Conservation (phyloP, 2,888 invertebrate species). For the Scaptodrosophila latifasciaeformis region DNA sequence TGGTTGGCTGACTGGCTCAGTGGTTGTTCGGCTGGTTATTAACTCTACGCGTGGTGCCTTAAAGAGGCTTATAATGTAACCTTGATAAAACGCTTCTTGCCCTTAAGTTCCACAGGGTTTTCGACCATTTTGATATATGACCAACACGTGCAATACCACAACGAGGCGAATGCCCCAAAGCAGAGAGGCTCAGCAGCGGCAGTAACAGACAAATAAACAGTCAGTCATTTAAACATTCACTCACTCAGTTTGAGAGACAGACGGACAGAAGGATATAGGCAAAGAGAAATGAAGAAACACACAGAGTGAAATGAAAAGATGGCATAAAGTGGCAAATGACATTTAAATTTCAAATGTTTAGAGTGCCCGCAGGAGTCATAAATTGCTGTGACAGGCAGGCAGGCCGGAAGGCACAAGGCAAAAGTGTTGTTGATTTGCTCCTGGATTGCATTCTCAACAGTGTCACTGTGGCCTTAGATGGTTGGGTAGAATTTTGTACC, state of each 20-base stretch:
- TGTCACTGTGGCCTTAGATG: not conserved
- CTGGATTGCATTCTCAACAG: too few species aligned
- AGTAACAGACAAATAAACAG: too few species aligned
- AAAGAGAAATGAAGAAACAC: not conserved
- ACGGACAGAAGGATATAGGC: not conserved
- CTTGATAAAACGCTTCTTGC: too few species aligned
- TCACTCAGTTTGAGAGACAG: slow-evolving; percentile 23
- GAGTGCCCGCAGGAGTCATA: slow-evolving; percentile 33
- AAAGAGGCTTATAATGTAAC: slow-evolving; percentile 21
- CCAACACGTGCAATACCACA: not conserved
- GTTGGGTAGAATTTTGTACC: not conserved
- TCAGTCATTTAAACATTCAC: not conserved
- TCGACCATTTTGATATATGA: slow-evolving; percentile 1
- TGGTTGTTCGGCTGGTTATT: too few species aligned
- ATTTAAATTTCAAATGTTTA: slow-evolving; percentile 35
- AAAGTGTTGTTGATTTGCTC: not conserved
- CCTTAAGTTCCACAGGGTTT: not conserved
- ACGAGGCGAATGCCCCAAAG: too few species aligned
- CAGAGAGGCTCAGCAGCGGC: too few species aligned
- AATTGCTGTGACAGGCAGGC: slow-evolving; percentile 22
- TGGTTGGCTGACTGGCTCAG: too few species aligned
- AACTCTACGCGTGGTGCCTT: slow-evolving; percentile 28
- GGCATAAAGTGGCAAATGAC: slow-evolving; percentile 11
- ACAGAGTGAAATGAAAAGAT: not conserved
- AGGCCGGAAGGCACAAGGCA: not conserved